Conservation (phyloP, 2,797 vertebrate genomes). For the Coranthus polyacanthus region DNA sequence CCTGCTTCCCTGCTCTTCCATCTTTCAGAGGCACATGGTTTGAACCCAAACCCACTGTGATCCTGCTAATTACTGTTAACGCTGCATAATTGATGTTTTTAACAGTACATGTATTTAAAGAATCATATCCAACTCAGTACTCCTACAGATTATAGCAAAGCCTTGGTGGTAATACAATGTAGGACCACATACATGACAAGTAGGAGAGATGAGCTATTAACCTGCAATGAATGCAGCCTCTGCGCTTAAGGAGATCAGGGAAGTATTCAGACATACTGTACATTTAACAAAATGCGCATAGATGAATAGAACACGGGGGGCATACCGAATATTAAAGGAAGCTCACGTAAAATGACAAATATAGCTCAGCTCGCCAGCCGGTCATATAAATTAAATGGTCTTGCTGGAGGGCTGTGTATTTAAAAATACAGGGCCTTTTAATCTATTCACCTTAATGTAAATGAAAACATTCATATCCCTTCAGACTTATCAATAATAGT, state of each 20-base stretch:
- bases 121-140: background rate
- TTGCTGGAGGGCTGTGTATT: background rate
- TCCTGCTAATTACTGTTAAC: constrained; percentile 2
- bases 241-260: background rate
- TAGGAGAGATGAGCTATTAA: constrained; percentile 1
- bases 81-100: background rate
- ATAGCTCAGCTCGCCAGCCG: background rate
- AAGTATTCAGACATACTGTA: background rate
- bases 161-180: background rate
- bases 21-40: background rate
- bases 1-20: background rate
- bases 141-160: constrained; percentile 5
- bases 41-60: background rate
- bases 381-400: background rate
- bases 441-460: background rate
- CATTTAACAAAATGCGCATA: background rate
- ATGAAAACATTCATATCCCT: background rate
- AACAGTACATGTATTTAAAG: constrained; percentile 1
- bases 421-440: background rate
- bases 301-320: background rate
- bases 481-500: background rate
- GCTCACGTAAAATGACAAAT: background rate
- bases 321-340: background rate
- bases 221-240: background rate
- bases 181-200: background rate